Evolutionary conservation across 1,140 invertebrate genomes (phyloP).

Genomic region (Scaptomyza pallida): DNA sequence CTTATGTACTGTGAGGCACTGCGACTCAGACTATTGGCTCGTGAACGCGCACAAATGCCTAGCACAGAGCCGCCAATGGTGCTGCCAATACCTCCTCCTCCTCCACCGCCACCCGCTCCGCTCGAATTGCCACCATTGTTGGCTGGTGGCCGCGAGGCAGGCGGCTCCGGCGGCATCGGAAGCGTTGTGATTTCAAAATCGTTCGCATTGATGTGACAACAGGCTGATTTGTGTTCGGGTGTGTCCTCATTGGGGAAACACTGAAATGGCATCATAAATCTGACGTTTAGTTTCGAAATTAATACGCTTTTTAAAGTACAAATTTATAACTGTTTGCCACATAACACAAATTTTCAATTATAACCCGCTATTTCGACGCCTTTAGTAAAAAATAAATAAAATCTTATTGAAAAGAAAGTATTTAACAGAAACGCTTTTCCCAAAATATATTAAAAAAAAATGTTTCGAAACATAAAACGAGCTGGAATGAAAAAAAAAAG

Average conservation of each 20-base stretch:
- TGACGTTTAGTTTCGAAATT: conserved; percentile 50
- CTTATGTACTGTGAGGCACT: conserved; percentile 77
- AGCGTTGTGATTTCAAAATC: conserved; percentile 82
- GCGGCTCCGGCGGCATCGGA: conserved; percentile 78
- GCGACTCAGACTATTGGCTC: conserved; percentile 77
- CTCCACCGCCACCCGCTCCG: conserved; percentile 26
- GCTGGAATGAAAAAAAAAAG: too few relatives aligned
- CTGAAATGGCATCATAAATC: conserved; percentile 68
- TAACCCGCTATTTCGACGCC: too few relatives aligned
- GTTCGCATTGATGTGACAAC: conserved; percentile 83
- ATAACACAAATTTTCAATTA: too few relatives aligned
- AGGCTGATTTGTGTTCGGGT: conserved; percentile 83
- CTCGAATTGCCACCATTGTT: conserved; percentile 48
- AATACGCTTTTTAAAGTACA: too few relatives aligned
- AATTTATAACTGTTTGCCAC: too few relatives aligned
- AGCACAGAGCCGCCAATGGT: conserved; percentile 75
- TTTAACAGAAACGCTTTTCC: too few relatives aligned
- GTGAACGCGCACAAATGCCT: conserved; percentile 74
- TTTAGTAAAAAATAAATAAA: too few relatives aligned
- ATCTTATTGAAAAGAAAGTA: too few relatives aligned
- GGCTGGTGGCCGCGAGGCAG: conserved; percentile 69
- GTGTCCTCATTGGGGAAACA: conserved; percentile 80
- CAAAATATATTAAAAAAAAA: too few relatives aligned
- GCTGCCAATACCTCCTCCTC: conserved; percentile 55
- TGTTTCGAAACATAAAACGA: too few relatives aligned